Evolutionary conservation across 2,888 invertebrate species (phyloP).

Genomic region (Pherbina coryleti): DNA sequence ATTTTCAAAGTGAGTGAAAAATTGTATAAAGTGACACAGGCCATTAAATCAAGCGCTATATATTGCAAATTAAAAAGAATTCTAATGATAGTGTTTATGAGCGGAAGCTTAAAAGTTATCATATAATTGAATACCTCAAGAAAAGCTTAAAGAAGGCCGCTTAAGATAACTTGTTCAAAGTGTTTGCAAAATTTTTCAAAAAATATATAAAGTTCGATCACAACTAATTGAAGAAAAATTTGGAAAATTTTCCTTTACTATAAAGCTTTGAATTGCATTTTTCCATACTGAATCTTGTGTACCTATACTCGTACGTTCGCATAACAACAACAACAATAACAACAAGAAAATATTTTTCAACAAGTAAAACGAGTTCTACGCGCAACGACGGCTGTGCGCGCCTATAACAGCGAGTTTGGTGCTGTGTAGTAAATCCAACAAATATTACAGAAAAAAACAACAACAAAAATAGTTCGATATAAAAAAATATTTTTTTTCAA

Average conservation of each 20-base stretch:
- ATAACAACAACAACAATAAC: slow-evolving; percentile 52
- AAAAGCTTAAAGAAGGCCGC: neutral
- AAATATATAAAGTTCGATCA: neutral
- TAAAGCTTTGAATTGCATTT: slow-evolving; percentile 18
- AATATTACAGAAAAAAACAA: slow-evolving; percentile 18
- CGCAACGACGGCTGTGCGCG: slow-evolving; percentile 38
- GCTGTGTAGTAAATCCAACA: slow-evolving; percentile 28
- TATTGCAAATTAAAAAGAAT: neutral
- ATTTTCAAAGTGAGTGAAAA: neutral
- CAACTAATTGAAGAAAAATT: neutral
- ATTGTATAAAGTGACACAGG: neutral
- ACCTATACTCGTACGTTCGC: slow-evolving; percentile 35
- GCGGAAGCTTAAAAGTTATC: neutral
- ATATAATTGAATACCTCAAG: neutral
- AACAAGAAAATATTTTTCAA: slow-evolving; percentile 65
- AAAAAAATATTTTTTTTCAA: neutral
- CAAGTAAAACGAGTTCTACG: slow-evolving; percentile 69
- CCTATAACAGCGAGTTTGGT: slow-evolving; percentile 27
- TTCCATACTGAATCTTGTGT: slow-evolving; percentile 41
- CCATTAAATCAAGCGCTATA: neutral
- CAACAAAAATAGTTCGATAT: neutral
- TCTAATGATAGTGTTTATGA: neutral
- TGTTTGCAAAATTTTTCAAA: neutral
- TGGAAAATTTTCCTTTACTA: neutral
- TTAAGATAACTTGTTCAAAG: neutral